phyloP scores from a whole-genome alignment of 1,140 invertebrate species.

The Zaprionus kolodkinae region DNA sequence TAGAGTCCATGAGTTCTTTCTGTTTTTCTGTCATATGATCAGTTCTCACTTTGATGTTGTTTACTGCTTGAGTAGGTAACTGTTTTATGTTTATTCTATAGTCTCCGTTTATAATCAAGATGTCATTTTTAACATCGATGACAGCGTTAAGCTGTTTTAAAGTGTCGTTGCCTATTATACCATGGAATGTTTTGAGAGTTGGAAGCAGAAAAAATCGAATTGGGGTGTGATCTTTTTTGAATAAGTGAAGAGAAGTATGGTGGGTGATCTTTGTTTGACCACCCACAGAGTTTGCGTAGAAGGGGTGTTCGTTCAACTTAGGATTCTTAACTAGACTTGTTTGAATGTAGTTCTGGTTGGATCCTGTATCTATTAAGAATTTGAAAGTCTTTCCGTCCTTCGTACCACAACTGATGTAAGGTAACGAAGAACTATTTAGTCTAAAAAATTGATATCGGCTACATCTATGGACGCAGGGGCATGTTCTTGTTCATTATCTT shows the following conservation, averaged over 20 bases:
- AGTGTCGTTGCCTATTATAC: neutral
- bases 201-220: slow-evolving; percentile 6
- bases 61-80: slow-evolving; percentile 1
- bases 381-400: slow-evolving; percentile 8
- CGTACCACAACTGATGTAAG: slow-evolving; percentile 16
- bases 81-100: neutral
- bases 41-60: neutral
- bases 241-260: neutral
- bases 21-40: slow-evolving; percentile 5
- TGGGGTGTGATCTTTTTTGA: neutral
- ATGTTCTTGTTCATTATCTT: too few species aligned
- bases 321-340: neutral
- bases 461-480: too few species aligned
- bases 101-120: neutral
- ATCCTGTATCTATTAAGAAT: slow-evolving; percentile 39
- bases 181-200: neutral
- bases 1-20: neutral
- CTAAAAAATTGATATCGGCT: too few species aligned
- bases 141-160: slow-evolving; percentile 1
- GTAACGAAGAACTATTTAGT: slow-evolving; percentile 27
- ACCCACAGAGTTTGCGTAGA: slow-evolving; percentile 6
- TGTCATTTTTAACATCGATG: slow-evolving; percentile 9
- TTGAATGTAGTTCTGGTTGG: slow-evolving; percentile 35
- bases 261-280: neutral
- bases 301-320: neutral